Evolutionary conservation across 2,797 vertebrate genomes (phyloP), one percentile per base, ranked within the genome.

Genomic region (Nyctalus aviator): DNA sequence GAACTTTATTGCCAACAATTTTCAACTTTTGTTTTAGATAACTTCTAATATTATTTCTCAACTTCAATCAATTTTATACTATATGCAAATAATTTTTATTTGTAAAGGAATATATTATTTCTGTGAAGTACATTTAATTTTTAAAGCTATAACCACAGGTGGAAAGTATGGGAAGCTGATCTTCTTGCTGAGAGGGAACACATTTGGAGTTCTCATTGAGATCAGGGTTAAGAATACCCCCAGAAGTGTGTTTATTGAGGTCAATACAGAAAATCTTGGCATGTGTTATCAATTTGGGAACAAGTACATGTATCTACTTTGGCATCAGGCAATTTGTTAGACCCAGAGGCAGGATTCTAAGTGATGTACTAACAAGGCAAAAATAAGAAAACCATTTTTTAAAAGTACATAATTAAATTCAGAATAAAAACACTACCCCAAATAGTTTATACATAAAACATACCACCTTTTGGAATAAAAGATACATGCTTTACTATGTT

Each of bases 401-500:
- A 86, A 95, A 93, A 90, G 93, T 82, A 93, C 78, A 76, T 92
- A 91, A 94, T 92, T 89, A 81, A 89, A 95, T 64, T 92, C 85
- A 66, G 88, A 96, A 82, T 72, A 57, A 84, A 95, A 94, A 90
- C 77, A 72, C 27, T 5, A 50, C 12, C 41, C 78, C 30, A 44
- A 84, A 46, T 27, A 91, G 55, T 90, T 88, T 89, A 84, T 94
- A 91, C 78, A 87, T 92, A 91, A 97, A 96, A 92, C 94, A 95
- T 81, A 96, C 88, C 94, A 95, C 90, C 79, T 93, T 90, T 93
- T 95, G 85, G 95, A 93, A 90, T 81, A 84, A 78, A 73, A 88
- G 94, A 95, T 95, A 96, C 96, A 90, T 14, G 88, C 92, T 92
- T 93, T 75, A 35, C 88, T 78, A 17, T 84, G 95, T 92, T 83